phyloP scores from a whole-genome alignment of 2,113 vertebrate species.

The Microcebus jonahi region DNA sequence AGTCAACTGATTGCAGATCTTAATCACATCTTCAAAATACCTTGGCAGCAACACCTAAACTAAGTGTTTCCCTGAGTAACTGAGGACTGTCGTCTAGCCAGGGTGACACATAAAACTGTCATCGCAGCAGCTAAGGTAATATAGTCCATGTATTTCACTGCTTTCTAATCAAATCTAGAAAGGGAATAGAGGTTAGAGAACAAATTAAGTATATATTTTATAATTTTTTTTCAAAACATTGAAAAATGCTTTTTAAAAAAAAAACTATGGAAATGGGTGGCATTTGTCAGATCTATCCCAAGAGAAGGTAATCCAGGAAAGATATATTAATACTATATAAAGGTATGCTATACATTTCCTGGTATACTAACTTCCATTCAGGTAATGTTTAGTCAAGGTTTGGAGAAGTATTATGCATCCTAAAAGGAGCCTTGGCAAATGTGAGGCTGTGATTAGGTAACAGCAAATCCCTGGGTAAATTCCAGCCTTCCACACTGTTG shows the following conservation, averaged over 20 bases:
- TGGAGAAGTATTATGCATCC: not conserved
- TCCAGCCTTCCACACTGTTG: fast-evolving
- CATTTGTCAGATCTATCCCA: not conserved
- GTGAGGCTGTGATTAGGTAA: not conserved
- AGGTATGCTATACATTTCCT: too few species aligned
- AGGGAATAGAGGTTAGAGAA: not conserved
- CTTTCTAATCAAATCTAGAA: not conserved
- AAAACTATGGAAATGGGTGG: not conserved
- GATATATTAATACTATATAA: fast-evolving
- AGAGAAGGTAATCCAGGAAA: not conserved
- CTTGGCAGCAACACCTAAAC: not conserved
- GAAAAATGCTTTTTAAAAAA: not conserved
- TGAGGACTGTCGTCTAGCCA: fast-evolving
- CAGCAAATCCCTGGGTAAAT: too few species aligned
- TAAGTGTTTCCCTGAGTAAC: not conserved
- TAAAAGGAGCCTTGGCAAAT: not conserved
- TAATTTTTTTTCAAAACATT: not conserved
- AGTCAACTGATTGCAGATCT: not conserved
- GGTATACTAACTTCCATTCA: not conserved
- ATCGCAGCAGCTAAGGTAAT: fast-evolving
- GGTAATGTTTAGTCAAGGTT: not conserved
- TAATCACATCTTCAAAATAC: not conserved
- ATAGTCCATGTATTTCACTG: not conserved
- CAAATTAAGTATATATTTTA: not conserved
- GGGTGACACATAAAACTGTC: too few species aligned